Conservation (phyloP, 1,140 invertebrate genomes). For the Pentalonia nigronervosa region DNA sequence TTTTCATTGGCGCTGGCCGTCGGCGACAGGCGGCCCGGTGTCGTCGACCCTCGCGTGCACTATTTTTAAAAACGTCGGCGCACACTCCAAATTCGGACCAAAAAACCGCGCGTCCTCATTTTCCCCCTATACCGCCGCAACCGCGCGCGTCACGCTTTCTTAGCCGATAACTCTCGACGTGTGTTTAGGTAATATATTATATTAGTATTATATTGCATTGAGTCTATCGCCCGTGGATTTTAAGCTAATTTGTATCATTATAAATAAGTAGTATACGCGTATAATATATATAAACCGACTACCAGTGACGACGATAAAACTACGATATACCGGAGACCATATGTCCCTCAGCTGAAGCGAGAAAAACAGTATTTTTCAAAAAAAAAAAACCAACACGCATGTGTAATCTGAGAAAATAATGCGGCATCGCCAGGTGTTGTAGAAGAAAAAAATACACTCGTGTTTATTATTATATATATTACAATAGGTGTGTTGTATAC, state of each 20-base stretch:
- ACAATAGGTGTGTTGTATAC: not conserved
- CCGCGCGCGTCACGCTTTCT: too few species aligned
- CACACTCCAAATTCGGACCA: slow-evolving; percentile 25
- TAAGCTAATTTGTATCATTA: not conserved
- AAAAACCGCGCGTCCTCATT: slow-evolving; percentile 16
- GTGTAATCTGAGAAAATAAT: slow-evolving; percentile 43
- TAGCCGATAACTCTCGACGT: not conserved
- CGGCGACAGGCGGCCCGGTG: not conserved
- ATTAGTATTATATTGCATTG: not conserved
- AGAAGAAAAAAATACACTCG: not conserved
- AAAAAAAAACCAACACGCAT: not conserved
- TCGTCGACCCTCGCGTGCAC: slow-evolving; percentile 46
- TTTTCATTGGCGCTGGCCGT: slow-evolving; percentile 28
- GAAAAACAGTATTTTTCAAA: slow-evolving; percentile 13
- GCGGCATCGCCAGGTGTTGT: slow-evolving; percentile 2
- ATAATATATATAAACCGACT: not conserved
- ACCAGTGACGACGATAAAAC: not conserved
- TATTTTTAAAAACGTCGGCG: slow-evolving; percentile 47
- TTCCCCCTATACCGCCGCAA: not conserved
- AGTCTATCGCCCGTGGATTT: not conserved
- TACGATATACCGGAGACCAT: not conserved
- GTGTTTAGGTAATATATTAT: not conserved
- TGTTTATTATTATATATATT: not conserved
- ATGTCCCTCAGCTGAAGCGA: not conserved
- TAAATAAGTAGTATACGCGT: not conserved